Conservation (phyloP, 2,113 vertebrate species). For the Prunella fulvescens region DNA sequence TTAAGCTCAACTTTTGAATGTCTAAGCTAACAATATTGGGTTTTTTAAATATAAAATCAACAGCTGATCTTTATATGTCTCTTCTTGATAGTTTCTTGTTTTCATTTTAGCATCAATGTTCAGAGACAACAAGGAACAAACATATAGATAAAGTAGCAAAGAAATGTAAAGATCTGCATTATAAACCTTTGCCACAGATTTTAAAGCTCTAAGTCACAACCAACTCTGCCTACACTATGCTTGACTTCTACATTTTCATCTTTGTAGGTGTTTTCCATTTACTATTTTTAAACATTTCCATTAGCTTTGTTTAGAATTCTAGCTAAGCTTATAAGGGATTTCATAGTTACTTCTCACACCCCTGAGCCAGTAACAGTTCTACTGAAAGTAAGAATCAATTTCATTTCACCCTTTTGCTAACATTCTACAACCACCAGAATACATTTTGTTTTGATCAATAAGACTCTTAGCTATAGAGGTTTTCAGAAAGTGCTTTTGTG, state of each 20-base stretch:
- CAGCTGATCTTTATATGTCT: background rate
- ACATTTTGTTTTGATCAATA: background rate
- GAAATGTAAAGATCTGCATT: background rate
- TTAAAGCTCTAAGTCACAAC: background rate
- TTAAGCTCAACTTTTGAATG: background rate
- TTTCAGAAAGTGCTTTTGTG: background rate
- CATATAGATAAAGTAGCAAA: background rate
- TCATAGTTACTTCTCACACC: background rate
- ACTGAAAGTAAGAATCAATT: background rate
- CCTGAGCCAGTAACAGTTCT: background rate
- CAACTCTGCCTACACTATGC: background rate
- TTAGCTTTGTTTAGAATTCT: background rate
- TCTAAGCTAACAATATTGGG: background rate
- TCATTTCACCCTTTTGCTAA: background rate
- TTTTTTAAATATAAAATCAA: background rate
- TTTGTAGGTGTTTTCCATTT: background rate
- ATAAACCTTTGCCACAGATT: background rate
- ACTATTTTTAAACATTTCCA: background rate
- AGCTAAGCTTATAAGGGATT: background rate
- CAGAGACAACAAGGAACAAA: background rate
- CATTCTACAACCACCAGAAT: background rate
- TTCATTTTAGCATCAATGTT: background rate
- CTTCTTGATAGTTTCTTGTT: background rate
- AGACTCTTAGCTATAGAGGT: background rate
- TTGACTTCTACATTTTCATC: background rate